phyloP scores from a whole-genome alignment of 2,113 vertebrate genomes.

The Lynx canadensis region DNA sequence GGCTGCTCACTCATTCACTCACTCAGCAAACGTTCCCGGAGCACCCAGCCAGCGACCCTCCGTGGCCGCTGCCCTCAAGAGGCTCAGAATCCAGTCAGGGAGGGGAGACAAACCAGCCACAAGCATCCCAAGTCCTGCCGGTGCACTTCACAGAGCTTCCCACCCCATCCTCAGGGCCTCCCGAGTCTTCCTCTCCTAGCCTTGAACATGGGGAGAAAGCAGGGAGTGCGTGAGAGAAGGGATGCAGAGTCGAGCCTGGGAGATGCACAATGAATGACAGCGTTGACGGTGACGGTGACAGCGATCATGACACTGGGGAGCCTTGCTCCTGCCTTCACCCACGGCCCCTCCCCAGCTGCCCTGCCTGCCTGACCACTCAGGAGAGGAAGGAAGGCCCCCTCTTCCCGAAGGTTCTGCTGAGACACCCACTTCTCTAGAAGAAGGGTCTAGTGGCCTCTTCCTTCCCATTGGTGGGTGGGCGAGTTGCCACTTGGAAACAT shows the following conservation, averaged over 20 bases:
- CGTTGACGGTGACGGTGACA: fast-evolving
- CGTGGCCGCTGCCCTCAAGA: fast-evolving
- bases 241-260: not conserved
- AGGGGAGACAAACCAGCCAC: not conserved
- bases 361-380: not conserved
- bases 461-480: not conserved
- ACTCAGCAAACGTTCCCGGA: not conserved
- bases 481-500: not conserved
- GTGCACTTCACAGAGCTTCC: not conserved
- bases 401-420: not conserved
- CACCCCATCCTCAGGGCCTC: not conserved
- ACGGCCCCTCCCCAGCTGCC: not conserved
- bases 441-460: too few relatives aligned
- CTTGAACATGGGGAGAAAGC: not conserved
- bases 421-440: not conserved
- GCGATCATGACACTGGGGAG: not conserved
- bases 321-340: too few relatives aligned
- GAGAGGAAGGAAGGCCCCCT: not conserved
- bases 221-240: not conserved
- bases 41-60: not conserved
- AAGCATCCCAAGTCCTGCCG: fast-evolving
- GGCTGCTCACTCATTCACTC: not conserved
- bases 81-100: not conserved
- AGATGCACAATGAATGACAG: not conserved
- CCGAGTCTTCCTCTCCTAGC: not conserved